These are phyloP conservation scores for Channa argus DNA, from an alignment of 2,113 vertebrate genomes.

Conservation along the genomic window DNA sequence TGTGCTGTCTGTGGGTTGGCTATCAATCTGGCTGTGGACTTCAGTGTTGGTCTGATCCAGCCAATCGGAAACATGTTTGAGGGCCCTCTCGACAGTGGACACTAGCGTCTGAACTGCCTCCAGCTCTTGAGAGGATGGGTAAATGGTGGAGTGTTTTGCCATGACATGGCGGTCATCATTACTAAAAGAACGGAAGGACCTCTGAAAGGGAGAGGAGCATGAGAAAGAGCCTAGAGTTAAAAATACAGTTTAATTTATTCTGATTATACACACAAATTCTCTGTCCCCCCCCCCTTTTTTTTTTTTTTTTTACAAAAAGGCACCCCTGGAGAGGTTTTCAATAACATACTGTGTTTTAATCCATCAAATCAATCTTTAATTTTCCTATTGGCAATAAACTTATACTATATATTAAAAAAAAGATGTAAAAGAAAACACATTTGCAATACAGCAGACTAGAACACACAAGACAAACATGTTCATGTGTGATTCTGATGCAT, in stretches of 20 bases:
- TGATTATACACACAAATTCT: no score
- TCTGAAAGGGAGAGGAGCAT: slow-evolving; percentile 80
- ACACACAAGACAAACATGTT: no score
- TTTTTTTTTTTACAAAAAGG: neutral
- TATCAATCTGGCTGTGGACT: slow-evolving; percentile 24
- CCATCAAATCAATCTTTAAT: slow-evolving; percentile 38
- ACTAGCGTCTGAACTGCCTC: slow-evolving; percentile 98
- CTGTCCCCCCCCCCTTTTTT: no score
- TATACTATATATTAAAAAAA: neutral
- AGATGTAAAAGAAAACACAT: neutral
- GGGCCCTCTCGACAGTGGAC: slow-evolving; percentile 96
- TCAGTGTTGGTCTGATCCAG: slow-evolving; percentile 86
- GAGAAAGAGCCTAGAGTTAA: no score
- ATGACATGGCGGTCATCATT: slow-evolving; percentile 99
- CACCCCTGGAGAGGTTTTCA: slow-evolving; percentile 20
- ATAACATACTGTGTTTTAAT: slow-evolving; percentile 41
- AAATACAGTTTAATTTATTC: no score
- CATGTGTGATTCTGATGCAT: neutral
- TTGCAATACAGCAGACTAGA: no score
- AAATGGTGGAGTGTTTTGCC: slow-evolving; percentile 98
- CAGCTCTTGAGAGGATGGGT: slow-evolving; percentile 95
- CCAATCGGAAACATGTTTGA: slow-evolving; percentile 98
- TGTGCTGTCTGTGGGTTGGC: slow-evolving; percentile 57
- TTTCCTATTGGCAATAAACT: neutral
- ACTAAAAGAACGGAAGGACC: slow-evolving; percentile 98